These are phyloP conservation scores for Sitta europaea DNA, from an alignment of 2,113 vertebrate genomes.

Conservation along the genomic window DNA sequence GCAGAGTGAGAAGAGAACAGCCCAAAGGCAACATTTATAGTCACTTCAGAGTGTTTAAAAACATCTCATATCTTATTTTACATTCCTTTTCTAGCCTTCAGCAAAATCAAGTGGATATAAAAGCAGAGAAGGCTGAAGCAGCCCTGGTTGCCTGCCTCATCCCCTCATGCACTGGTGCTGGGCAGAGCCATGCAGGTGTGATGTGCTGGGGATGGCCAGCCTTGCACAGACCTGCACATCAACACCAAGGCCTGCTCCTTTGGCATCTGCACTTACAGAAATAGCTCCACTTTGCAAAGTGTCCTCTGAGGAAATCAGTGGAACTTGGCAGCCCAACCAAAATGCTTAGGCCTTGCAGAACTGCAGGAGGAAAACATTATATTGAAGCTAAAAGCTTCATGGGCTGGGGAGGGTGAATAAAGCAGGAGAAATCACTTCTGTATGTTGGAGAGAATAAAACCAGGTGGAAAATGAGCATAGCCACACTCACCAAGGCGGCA, in stretches of 20 bases:
- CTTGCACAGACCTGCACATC: background rate
- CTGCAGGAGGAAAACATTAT: background rate
- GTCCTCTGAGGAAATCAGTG: background rate
- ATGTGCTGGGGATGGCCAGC: background rate
- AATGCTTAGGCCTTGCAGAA: background rate
- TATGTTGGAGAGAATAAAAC: background rate
- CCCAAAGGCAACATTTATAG: background rate
- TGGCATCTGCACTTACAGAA: background rate
- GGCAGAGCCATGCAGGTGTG: fast-evolving
- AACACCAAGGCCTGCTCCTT: background rate
- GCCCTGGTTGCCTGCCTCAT: background rate
- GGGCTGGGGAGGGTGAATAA: background rate
- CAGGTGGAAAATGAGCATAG: background rate
- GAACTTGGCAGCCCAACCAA: background rate
- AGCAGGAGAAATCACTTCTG: background rate
- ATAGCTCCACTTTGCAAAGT: background rate
- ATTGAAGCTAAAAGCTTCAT: background rate
- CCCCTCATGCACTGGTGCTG: background rate
- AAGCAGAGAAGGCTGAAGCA: background rate
- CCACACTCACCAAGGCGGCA: background rate
- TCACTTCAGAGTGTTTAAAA: background rate
- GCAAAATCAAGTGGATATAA: background rate
- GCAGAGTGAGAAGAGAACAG: background rate
- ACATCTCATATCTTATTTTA: background rate
- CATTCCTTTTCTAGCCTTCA: background rate